Percentiles rank a stretch among this genome's conserved stretches.
These are phyloP conservation scores for Scatophagus argus DNA, from an alignment of 2,113 vertebrate species.

Conservation along the genomic window DNA sequence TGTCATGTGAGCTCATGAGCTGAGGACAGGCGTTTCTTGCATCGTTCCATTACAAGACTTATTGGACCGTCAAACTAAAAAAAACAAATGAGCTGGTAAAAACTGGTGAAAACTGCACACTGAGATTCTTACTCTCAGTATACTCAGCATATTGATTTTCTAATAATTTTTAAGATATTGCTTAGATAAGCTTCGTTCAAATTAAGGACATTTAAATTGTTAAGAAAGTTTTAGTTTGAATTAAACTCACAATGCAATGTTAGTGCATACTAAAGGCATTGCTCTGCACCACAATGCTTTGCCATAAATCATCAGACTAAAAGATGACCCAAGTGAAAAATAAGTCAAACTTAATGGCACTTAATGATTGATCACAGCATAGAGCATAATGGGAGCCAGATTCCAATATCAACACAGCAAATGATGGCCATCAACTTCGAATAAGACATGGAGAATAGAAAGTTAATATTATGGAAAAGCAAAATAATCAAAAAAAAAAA, in stretches of 20 bases:
- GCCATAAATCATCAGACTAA: conserved; percentile 32
- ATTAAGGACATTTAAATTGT: conserved; percentile 27
- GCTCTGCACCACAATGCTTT: neutral
- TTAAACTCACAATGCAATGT: neutral
- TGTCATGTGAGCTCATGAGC: neutral
- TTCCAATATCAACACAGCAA: conserved; percentile 67
- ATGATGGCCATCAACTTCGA: conserved; percentile 43
- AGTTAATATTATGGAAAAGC: neutral
- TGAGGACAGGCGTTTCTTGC: neutral
- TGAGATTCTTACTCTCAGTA: neutral
- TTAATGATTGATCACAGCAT: conserved; percentile 59
- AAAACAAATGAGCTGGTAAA: neutral
- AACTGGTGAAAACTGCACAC: neutral
- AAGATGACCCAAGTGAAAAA: conserved; percentile 31
- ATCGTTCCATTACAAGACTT: neutral
- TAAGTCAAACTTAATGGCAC: conserved; percentile 38
- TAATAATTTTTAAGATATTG: neutral
- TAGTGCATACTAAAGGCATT: neutral
- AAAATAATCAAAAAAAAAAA: neutral
- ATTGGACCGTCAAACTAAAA: neutral
- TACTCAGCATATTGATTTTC: neutral
- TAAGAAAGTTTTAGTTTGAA: conserved; percentile 7
- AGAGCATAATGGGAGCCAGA: conserved; percentile 23
- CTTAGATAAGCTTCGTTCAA: neutral
- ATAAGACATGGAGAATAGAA: conserved; percentile 25